Conservation (phyloP, 2,888 invertebrate species). For the Allygus modestus region DNA sequence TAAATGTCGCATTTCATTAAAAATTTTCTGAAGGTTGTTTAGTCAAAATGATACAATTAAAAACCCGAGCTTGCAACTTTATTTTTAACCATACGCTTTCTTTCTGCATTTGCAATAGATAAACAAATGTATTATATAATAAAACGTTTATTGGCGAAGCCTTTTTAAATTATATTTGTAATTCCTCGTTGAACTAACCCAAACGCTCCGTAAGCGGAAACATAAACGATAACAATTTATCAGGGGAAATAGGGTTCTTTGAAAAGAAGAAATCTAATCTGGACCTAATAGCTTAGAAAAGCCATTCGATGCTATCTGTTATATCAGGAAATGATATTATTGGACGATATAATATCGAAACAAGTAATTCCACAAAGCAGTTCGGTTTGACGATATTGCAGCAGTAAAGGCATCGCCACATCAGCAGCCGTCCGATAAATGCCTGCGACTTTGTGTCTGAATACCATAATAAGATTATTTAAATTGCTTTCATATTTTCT, state of each 20-base stretch:
- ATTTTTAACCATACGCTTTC: too few species aligned
- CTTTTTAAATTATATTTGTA: too few species aligned
- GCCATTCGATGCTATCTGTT: slow-evolving; percentile 18
- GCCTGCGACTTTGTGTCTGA: slow-evolving; percentile 8
- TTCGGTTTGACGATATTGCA: slow-evolving; percentile 5
- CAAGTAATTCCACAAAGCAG: slow-evolving; percentile 33
- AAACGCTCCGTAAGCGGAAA: too few species aligned
- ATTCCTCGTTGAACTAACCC: too few species aligned
- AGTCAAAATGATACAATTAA: too few species aligned
- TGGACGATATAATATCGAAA: slow-evolving; percentile 26
- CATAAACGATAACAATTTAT: neutral
- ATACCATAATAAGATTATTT: slow-evolving; percentile 30
- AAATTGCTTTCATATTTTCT: slow-evolving; percentile 12
- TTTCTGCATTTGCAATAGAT: too few species aligned
- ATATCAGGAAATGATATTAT: slow-evolving; percentile 35
- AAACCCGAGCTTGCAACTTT: too few species aligned
- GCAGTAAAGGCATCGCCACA: slow-evolving; percentile 19
- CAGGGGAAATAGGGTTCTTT: neutral
- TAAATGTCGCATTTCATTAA: too few species aligned
- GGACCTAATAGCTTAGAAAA: slow-evolving; percentile 14
- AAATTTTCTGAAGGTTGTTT: too few species aligned
- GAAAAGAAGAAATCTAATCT: slow-evolving; percentile 14
- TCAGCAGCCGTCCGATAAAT: slow-evolving; percentile 20
- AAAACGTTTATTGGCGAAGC: too few species aligned
- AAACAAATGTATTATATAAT: too few species aligned